Evolutionary conservation across 2,888 invertebrate genomes (phyloP), one percentile per base, ranked within the genome.

Genomic region (Carcina quercana): DNA sequence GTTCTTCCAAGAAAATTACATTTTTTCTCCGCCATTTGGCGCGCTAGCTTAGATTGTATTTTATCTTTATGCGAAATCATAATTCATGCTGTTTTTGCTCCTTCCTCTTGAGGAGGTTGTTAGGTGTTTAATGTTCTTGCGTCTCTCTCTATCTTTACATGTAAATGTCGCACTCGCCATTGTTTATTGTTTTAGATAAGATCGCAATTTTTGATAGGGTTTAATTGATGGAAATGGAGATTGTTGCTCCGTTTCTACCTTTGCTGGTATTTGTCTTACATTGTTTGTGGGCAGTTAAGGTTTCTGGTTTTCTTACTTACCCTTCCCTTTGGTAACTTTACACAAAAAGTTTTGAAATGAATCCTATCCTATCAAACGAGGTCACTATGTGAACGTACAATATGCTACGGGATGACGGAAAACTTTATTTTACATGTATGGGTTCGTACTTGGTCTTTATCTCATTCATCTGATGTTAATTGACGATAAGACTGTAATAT

Each of bases 61-160:
- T 79, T 80, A 80, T 79, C 76, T 79, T 79, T 75, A 79, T 75
- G 74, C 58, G 75, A 73, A 76, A 79, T 78, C 80, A 74, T 79
- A 79, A 75, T 75, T 79, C 78, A 76, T 74, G 55, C 64, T 70
- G 68, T 74, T 79, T 72, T 73, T 74, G 70, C 68, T 60, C 55
- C 51, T 62, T 62, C 59, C 60, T 52, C 55, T 45, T 47, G 55
- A 47, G 50, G 54, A 63, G 56, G 55, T 62, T 66, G 61, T 67
- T 68, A 66, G 65, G 65, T 73, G 67, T 70, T 71, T 68, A 68
- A 71, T 69, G 64, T 72, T 67, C 59, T 66, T 62, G 54, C 58
- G 59, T 57, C 55, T 62, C 67, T 69, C 63, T 64, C 46, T 37
- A 37, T 37, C 37, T 54, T 59, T 58, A 61, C 57, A 73, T 66